Evolutionary conservation across 2,113 vertebrate genomes (phyloP).

Genomic region (Perccottus glenii): DNA sequence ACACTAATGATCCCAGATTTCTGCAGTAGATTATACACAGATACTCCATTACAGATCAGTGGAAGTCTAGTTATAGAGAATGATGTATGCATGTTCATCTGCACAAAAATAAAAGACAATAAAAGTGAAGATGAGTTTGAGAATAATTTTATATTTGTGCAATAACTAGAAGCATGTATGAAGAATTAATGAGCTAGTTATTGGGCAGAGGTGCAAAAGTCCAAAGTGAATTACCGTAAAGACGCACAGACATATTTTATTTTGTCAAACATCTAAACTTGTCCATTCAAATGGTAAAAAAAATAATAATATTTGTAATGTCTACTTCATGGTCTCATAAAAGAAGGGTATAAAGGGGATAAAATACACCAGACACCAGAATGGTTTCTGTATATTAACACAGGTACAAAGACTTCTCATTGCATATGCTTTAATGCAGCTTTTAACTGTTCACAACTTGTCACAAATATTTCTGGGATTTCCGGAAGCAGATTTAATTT

Average conservation of each 20-base stretch:
- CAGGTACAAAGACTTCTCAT: neutral
- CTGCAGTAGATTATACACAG: constrained; percentile 7
- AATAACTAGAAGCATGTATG: constrained; percentile 10
- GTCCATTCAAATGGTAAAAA: constrained; percentile 23
- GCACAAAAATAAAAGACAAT: constrained; percentile 24
- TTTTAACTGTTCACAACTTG: neutral
- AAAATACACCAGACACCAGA: too few species aligned
- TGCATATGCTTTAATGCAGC: constrained; percentile 16
- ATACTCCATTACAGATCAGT: constrained; percentile 29
- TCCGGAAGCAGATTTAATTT: constrained; percentile 16
- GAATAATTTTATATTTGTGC: constrained; percentile 36
- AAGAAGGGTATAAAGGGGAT: too few species aligned
- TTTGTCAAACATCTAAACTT: constrained; percentile 11
- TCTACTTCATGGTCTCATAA: too few species aligned
- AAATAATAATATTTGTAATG: neutral
- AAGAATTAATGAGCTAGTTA: constrained; percentile 4
- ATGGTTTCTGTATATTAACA: too few species aligned
- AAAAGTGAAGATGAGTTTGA: constrained; percentile 4
- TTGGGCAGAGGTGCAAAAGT: neutral
- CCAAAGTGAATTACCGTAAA: neutral
- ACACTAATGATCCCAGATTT: constrained; percentile 28
- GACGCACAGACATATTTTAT: neutral
- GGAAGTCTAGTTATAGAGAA: constrained; percentile 43
- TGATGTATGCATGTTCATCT: constrained; percentile 20
- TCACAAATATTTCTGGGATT: constrained; percentile 5